phyloP scores from a whole-genome alignment of 2,113 vertebrate genomes.

The Microtus ochrogaster region DNA sequence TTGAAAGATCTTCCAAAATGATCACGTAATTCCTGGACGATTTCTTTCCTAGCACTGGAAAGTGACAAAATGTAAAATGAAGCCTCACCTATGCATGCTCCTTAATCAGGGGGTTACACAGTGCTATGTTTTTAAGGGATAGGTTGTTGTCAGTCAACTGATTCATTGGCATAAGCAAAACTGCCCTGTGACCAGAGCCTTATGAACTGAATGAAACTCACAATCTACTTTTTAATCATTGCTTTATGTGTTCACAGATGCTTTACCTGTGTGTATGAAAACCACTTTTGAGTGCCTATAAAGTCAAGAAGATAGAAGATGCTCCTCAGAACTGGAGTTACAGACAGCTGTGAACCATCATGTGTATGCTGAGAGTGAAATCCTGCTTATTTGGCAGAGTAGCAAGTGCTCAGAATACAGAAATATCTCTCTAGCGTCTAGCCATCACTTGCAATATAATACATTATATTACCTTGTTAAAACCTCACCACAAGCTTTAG shows the following conservation, averaged over 20 bases:
- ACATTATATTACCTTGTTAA: background rate
- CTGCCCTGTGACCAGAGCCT: background rate
- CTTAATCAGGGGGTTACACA: background rate
- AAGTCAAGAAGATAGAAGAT: background rate
- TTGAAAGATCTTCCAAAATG: background rate
- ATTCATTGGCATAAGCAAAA: background rate
- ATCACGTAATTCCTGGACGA: accelerated
- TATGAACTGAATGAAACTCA: background rate
- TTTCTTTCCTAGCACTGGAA: background rate
- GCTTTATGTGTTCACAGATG: background rate
- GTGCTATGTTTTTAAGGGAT: background rate
- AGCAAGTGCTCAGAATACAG: background rate
- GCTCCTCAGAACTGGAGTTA: background rate
- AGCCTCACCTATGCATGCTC: background rate
- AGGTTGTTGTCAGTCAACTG: background rate
- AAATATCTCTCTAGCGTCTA: background rate
- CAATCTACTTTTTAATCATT: background rate
- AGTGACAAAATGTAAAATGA: background rate
- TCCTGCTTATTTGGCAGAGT: background rate
- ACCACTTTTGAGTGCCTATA: background rate
- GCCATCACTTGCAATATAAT: background rate
- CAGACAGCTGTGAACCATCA: background rate
- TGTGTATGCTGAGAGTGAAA: background rate
- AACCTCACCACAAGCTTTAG: background rate
- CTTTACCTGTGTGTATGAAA: background rate